A percentile compares a stretch with the other conserved stretches of the same genome.
Conservation (phyloP, 2,888 invertebrate genomes). For the Seladonia tumulorum region DNA sequence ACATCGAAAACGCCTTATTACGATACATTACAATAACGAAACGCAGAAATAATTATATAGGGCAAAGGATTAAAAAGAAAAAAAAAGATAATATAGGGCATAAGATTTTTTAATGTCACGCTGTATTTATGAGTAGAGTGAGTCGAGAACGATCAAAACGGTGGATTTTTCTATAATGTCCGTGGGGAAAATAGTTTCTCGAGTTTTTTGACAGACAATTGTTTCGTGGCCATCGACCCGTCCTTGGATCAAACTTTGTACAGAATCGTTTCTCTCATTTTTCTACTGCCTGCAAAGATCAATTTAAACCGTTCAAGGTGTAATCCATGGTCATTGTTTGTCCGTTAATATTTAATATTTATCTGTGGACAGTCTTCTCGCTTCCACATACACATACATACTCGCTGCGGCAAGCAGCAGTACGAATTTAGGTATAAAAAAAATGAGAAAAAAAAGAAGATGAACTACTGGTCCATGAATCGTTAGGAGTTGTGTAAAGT, state of each 20-base stretch:
- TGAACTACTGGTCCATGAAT: conserved; percentile 29
- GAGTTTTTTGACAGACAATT: conserved; percentile 34
- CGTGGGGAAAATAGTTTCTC: conserved; percentile 21
- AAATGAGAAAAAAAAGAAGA: not conserved
- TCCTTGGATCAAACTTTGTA: conserved; percentile 52
- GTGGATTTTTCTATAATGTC: conserved; percentile 45
- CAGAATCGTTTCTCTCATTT: conserved; percentile 25
- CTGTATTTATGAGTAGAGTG: conserved; percentile 30
- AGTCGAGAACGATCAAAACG: conserved; percentile 28
- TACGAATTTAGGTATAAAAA: conserved; percentile 33
- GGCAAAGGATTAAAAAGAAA: conserved; percentile 44
- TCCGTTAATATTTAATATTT: conserved; percentile 30
- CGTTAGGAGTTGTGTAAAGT: conserved; percentile 51
- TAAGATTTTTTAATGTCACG: conserved; percentile 64
- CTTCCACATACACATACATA: conserved; percentile 4
- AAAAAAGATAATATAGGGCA: conserved; percentile 54
- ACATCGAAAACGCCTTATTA: conserved; percentile 82
- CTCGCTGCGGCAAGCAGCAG: not conserved
- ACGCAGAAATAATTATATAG: conserved; percentile 58
- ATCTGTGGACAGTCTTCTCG: conserved; percentile 20
- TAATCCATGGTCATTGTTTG: conserved; percentile 27
- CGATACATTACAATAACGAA: conserved; percentile 62
- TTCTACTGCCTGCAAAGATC: conserved; percentile 23
- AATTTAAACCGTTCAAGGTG: conserved; percentile 1
- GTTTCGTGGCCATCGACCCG: conserved; percentile 51